phyloP scores from a whole-genome alignment of 2,888 invertebrate species.

The Bugula neritina region DNA sequence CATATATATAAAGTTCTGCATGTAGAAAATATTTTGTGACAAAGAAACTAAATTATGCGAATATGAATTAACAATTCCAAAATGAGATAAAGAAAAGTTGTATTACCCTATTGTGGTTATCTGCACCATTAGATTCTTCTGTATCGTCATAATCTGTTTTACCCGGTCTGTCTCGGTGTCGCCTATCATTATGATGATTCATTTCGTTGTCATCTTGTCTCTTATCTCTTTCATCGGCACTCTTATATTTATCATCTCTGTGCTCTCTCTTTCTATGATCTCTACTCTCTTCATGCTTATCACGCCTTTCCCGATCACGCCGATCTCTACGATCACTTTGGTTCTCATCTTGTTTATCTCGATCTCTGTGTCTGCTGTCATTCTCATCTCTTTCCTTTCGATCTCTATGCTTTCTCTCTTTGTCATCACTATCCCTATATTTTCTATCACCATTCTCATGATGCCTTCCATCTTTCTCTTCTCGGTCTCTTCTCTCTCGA shows the following conservation, averaged over 20 bases:
- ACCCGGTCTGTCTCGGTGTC: not conserved
- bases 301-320: not conserved
- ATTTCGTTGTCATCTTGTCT: not conserved
- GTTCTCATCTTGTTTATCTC: too few species aligned
- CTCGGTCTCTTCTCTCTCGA: not conserved
- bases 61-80: too few species aligned
- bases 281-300: not conserved
- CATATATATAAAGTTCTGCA: not conserved
- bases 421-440: not conserved
- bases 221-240: not conserved
- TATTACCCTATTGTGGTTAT: too few species aligned
- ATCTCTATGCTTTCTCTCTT: not conserved
- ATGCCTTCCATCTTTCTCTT: conserved; percentile 22
- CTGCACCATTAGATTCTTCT: too few species aligned
- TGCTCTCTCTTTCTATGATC: too few species aligned
- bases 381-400: not conserved
- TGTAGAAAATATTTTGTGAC: not conserved
- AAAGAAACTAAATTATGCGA: too few species aligned
- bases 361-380: conserved; percentile 24
- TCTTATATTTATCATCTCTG: not conserved
- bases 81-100: too few species aligned
- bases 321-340: too few species aligned
- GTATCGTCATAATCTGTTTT: not conserved
- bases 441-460: not conserved
- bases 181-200: not conserved